Evolutionary conservation across 2,797 vertebrate species (phyloP).

Genomic region (Helicolenus hilgendorfi): DNA sequence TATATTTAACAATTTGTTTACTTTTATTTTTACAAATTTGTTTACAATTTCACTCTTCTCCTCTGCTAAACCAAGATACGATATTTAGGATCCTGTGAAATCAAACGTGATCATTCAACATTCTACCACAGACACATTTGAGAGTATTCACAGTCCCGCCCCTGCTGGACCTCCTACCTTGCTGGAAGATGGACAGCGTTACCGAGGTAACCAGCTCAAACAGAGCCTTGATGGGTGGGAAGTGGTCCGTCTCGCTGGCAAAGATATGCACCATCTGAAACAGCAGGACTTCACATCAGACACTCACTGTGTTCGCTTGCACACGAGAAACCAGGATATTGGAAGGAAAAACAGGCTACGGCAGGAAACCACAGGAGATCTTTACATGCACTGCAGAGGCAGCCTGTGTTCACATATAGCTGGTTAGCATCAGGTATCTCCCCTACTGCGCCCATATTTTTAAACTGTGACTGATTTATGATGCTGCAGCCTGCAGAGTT

Average conservation of each 20-base stretch:
- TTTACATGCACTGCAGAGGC: neutral
- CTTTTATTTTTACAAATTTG: neutral
- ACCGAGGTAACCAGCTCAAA: slow-evolving; percentile 98
- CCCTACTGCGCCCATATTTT: neutral
- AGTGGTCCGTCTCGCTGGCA: slow-evolving; percentile 97
- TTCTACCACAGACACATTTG: slow-evolving; percentile 28
- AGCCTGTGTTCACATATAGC: neutral
- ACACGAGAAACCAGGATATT: neutral
- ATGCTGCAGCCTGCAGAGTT: neutral
- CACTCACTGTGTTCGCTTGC: neutral
- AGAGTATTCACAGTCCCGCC: slow-evolving; percentile 53
- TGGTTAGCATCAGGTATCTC: neutral
- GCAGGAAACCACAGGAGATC: neutral
- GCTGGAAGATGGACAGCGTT: slow-evolving; percentile 98
- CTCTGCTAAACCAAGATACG: neutral
- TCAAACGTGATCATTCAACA: slow-evolving; percentile 21
- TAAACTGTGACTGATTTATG: neutral
- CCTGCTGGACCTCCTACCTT: slow-evolving; percentile 93
- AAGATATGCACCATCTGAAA: slow-evolving; percentile 99
- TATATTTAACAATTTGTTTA: neutral
- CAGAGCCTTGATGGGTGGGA: slow-evolving; percentile 97
- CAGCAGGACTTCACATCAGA: slow-evolving; percentile 50
- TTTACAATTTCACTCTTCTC: neutral
- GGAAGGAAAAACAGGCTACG: neutral
- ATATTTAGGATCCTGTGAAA: slow-evolving; percentile 21